These are phyloP conservation scores for Scartelaos histophorus DNA, from an alignment of 2,113 vertebrate species.

Conservation along the genomic window DNA sequence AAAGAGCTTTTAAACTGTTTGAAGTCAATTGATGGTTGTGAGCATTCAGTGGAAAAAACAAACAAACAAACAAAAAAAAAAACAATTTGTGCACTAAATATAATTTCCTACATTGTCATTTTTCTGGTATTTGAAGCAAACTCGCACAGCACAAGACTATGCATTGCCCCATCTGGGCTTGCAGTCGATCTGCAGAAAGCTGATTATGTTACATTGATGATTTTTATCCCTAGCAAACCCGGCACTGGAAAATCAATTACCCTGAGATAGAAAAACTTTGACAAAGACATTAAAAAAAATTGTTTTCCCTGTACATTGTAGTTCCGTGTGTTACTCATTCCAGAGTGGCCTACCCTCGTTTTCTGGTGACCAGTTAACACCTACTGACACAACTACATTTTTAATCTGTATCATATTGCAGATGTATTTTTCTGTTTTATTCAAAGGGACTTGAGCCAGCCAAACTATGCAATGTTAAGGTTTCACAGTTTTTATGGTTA, in stretches of 20 bases:
- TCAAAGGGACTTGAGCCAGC: not conserved
- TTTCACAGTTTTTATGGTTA: too few species aligned
- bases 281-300: slow-evolving; percentile 26
- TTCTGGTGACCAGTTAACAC: slow-evolving; percentile 20
- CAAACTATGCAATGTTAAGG: too few species aligned
- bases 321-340: slow-evolving; percentile 27
- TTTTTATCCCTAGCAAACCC: slow-evolving; percentile 15
- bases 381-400: not conserved
- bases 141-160: not conserved
- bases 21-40: slow-evolving; percentile 29
- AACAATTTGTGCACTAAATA: not conserved
- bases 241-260: not conserved
- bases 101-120: not conserved
- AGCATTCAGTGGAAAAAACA: not conserved
- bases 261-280: not conserved
- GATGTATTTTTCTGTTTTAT: not conserved
- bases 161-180: not conserved
- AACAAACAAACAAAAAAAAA: too few species aligned
- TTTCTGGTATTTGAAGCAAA: not conserved
- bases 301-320: slow-evolving; percentile 38
- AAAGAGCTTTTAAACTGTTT: slow-evolving; percentile 28
- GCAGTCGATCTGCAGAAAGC: not conserved
- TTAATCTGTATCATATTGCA: not conserved
- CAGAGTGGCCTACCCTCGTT: slow-evolving; percentile 31
- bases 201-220: not conserved